Evolutionary conservation across 1,140 invertebrate species (phyloP).

Genomic region (Drosophila tristis): DNA sequence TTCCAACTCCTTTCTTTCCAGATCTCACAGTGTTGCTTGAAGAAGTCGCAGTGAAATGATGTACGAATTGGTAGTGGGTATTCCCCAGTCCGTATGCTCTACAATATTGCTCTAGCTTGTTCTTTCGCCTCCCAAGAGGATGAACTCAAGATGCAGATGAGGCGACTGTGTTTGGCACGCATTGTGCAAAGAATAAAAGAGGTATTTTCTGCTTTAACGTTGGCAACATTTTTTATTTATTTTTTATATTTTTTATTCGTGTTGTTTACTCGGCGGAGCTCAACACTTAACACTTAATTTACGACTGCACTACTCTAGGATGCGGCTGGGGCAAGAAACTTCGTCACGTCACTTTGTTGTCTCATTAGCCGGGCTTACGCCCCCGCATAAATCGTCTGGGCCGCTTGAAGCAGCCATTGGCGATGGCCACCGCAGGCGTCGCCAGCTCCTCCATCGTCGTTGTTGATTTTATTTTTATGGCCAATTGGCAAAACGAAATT

Average conservation of each 20-base stretch:
- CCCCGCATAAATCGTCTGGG: slow-evolving; percentile 72
- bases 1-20: no score
- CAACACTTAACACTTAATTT: slow-evolving; percentile 70
- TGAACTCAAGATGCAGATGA: slow-evolving; percentile 22
- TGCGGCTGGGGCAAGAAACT: slow-evolving; percentile 31
- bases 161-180: slow-evolving; percentile 22
- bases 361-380: slow-evolving; percentile 61
- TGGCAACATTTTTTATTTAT: slow-evolving; percentile 47
- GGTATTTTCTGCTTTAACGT: slow-evolving; percentile 35
- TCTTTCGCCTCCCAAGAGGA: not conserved
- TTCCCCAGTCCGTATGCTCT: no score
- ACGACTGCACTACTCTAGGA: slow-evolving; percentile 32
- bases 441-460: slow-evolving; percentile 16
- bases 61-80: no score
- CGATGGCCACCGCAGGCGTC: not conserved
- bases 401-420: not conserved
- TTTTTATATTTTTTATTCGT: slow-evolving; percentile 33
- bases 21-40: no score
- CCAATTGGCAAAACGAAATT: slow-evolving; percentile 43
- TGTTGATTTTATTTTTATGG: slow-evolving; percentile 54
- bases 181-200: slow-evolving; percentile 15
- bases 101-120: no score
- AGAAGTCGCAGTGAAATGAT: no score
- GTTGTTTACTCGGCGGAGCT: slow-evolving; percentile 57
- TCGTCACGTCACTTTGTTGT: slow-evolving; percentile 58